These are phyloP conservation scores for Fratercula arctica DNA, from an alignment of 2,797 vertebrate genomes.

Conservation along the genomic window DNA sequence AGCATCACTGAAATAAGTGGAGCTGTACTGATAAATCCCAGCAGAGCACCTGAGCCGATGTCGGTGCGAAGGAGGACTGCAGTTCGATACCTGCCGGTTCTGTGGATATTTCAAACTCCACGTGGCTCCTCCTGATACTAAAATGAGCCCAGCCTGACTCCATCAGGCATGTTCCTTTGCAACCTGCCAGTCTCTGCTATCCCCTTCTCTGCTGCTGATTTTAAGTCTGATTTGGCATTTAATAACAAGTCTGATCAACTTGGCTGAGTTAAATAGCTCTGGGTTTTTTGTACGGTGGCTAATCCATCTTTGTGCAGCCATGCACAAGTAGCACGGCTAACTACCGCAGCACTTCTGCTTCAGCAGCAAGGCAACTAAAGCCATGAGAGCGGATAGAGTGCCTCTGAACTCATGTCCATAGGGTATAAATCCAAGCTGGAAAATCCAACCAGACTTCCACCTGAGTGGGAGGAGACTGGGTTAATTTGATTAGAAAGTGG, in stretches of 20 bases:
- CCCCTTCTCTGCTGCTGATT: neutral
- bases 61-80: neutral
- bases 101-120: neutral
- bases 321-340: neutral
- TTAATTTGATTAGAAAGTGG: slow-evolving; percentile 36
- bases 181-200: neutral
- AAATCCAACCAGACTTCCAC: slow-evolving; percentile 27
- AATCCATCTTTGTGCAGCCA: neutral
- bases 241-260: neutral
- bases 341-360: neutral
- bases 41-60: fast-evolving
- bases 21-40: neutral
- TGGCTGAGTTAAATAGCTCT: fast-evolving
- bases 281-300: neutral
- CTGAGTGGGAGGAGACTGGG: neutral
- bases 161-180: neutral
- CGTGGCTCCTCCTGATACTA: neutral
- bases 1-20: neutral
- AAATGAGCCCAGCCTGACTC: neutral
- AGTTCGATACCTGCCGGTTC: neutral
- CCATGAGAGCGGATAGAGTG: neutral
- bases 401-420: slow-evolving; percentile 20
- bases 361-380: neutral
- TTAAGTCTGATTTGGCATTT: neutral
- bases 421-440: slow-evolving; percentile 27